These are phyloP conservation scores for Onchidella celtica DNA, from an alignment of 2,888 invertebrate genomes.

Conservation along the genomic window DNA sequence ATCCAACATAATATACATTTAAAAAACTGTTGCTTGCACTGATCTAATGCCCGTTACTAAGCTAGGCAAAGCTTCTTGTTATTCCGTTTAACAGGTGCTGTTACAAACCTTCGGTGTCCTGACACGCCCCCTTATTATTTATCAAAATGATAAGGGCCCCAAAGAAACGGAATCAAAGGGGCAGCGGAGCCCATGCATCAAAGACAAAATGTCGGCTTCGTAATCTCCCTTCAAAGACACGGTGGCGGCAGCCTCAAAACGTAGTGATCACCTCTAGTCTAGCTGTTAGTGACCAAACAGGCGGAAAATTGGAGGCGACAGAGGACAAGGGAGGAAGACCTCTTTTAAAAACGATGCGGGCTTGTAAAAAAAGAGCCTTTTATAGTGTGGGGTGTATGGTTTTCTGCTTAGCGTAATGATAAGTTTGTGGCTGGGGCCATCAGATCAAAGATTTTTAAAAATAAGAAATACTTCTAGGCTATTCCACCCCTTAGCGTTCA, in stretches of 20 bases:
- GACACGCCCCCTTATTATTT: constrained; percentile 35
- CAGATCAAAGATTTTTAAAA: background rate
- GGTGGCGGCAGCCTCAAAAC: constrained; percentile 22
- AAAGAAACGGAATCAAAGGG: constrained; percentile 28
- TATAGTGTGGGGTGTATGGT: too few relatives aligned
- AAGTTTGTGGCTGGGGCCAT: background rate
- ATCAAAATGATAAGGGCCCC: constrained; percentile 30
- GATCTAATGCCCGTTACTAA: background rate
- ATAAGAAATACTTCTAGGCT: too few relatives aligned
- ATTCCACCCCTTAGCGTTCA: too few relatives aligned
- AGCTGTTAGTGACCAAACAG: constrained; percentile 28
- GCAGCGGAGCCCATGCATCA: constrained; percentile 18
- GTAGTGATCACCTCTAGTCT: constrained; percentile 25
- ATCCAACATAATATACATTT: too few relatives aligned
- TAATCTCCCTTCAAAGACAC: constrained; percentile 45
- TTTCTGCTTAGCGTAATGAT: background rate
- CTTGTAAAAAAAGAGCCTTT: too few relatives aligned
- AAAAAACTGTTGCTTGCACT: background rate
- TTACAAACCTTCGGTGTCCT: background rate
- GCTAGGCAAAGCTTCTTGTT: constrained; percentile 16
- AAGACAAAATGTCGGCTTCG: constrained; percentile 41
- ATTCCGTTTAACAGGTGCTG: constrained; percentile 21
- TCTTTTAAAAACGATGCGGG: too few relatives aligned
- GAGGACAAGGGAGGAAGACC: background rate
- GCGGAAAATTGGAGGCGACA: constrained; percentile 22